Conservation (phyloP, 1,140 invertebrate species). For the Drosophila chauvacae region DNA sequence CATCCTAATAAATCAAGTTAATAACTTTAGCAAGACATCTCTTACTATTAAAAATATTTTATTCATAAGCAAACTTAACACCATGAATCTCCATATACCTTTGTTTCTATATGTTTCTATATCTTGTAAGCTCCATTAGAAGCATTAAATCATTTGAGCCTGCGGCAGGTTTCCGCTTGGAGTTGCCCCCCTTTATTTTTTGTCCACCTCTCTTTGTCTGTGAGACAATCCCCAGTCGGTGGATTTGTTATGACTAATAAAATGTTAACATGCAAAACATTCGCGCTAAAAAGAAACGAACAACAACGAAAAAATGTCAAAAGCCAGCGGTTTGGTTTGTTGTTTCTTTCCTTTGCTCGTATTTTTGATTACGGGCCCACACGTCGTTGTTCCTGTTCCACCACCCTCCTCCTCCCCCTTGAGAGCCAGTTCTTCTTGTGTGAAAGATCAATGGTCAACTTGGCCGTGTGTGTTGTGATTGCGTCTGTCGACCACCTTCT, state of each 20-base stretch:
- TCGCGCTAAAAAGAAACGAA: slow-evolving; percentile 63
- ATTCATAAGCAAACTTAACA: neutral
- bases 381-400: slow-evolving; percentile 51
- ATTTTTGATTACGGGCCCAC: slow-evolving; percentile 71
- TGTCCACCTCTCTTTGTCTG: slow-evolving; percentile 8
- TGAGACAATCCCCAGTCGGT: slow-evolving; percentile 36
- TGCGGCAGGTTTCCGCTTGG: slow-evolving; percentile 44
- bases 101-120: neutral
- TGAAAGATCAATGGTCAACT: slow-evolving; percentile 78
- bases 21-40: neutral
- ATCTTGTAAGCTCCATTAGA: slow-evolving; percentile 27
- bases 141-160: slow-evolving; percentile 56
- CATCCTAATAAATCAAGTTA: neutral
- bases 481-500: slow-evolving; percentile 51
- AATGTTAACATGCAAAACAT: slow-evolving; percentile 83
- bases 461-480: slow-evolving; percentile 63
- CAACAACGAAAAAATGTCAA: slow-evolving; percentile 71
- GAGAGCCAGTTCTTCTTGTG: slow-evolving; percentile 44
- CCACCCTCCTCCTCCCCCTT: neutral
- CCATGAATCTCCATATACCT: slow-evolving; percentile 10
- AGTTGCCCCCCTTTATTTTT: slow-evolving; percentile 5
- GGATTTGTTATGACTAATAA: slow-evolving; percentile 80
- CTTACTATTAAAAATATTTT: neutral
- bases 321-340: slow-evolving; percentile 56
- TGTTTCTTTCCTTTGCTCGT: slow-evolving; percentile 35